These are phyloP conservation scores for Gryllus bimaculatus DNA, from an alignment of 1,140 invertebrate genomes.

Conservation along the genomic window DNA sequence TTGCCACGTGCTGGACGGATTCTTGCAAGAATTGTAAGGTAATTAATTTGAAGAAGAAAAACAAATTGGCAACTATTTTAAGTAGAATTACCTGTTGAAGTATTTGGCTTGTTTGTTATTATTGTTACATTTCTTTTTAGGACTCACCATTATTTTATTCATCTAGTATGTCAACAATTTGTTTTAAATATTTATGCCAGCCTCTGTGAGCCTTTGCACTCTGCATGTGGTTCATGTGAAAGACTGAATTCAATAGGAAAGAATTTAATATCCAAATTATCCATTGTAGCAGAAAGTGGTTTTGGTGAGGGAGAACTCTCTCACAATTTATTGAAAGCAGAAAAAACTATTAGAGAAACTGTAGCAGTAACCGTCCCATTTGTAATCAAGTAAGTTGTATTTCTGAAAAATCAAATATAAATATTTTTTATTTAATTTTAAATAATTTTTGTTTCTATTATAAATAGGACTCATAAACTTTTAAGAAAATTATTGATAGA, in stretches of 20 bases:
- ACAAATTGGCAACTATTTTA: not conserved
- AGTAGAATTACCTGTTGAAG: not conserved
- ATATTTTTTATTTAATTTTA: no score
- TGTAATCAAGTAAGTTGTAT: slow-evolving; percentile 8
- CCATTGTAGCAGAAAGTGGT: slow-evolving; percentile 7
- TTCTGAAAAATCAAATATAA: no score
- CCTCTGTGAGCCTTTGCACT: not conserved
- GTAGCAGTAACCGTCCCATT: slow-evolving; percentile 9
- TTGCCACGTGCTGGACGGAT: slow-evolving; percentile 8
- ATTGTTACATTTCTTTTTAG: not conserved
- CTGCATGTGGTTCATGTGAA: not conserved
- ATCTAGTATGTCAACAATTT: slow-evolving; percentile 9
- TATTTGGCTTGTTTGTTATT: no score
- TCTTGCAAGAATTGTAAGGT: not conserved
- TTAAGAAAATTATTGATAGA: slow-evolving; percentile 7
- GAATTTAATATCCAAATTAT: not conserved
- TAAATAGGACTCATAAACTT: not conserved
- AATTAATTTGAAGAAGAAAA: not conserved
- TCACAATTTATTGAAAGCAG: slow-evolving; percentile 15
- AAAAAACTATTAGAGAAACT: not conserved
- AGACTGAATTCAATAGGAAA: not conserved
- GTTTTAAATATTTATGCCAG: slow-evolving; percentile 1
- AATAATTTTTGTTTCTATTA: not conserved
- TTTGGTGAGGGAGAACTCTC: slow-evolving; percentile 18
- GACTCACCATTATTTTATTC: slow-evolving; percentile 16